Percentiles rank a stretch among this genome's conserved stretches.
Conservation (phyloP, 1,140 invertebrate genomes). For the Diorhabda carinulata region DNA sequence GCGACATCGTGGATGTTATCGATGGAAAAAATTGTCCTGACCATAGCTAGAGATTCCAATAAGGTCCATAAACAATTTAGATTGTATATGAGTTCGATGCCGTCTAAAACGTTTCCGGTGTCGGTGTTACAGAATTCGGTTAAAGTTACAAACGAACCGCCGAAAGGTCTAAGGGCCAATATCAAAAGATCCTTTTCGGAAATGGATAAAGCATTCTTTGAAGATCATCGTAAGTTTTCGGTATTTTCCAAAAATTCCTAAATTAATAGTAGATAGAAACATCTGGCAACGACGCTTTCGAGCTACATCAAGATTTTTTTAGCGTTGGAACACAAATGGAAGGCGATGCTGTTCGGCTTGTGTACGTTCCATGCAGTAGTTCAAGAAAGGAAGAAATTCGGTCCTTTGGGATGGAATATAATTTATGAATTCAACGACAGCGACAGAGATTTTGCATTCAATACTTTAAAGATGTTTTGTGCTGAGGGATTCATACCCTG, state of each 20-base stretch:
- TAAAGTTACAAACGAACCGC: conserved; percentile 90
- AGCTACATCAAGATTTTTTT: conserved; percentile 31
- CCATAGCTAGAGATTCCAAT: conserved; percentile 60
- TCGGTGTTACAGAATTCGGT: conserved; percentile 87
- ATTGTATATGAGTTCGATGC: conserved; percentile 86
- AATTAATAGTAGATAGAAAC: no score
- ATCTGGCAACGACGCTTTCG: no score
- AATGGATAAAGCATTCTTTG: conserved; percentile 74
- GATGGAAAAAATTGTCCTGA: conserved; percentile 66
- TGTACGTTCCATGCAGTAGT: conserved; percentile 84
- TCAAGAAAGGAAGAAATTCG: conserved; percentile 86
- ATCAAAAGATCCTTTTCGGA: conserved; percentile 76
- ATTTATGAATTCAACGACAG: conserved; percentile 86
- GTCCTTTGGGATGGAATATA: conserved; percentile 87
- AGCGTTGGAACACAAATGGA: conserved; percentile 70
- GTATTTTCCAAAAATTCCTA: background rate
- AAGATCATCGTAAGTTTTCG: conserved; percentile 64
- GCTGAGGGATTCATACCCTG: conserved; percentile 67
- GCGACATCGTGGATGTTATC: conserved; percentile 86
- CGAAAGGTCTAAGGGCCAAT: conserved; percentile 79
- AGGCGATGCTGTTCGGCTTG: conserved; percentile 70
- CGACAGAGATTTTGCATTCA: conserved; percentile 82
- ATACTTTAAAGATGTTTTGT: conserved; percentile 82
- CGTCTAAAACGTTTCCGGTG: conserved; percentile 78
- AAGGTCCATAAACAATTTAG: conserved; percentile 69